Evolutionary conservation across 2,113 vertebrate genomes (phyloP), one percentile per base, ranked within the genome.

Genomic region (Carassius auratus): DNA sequence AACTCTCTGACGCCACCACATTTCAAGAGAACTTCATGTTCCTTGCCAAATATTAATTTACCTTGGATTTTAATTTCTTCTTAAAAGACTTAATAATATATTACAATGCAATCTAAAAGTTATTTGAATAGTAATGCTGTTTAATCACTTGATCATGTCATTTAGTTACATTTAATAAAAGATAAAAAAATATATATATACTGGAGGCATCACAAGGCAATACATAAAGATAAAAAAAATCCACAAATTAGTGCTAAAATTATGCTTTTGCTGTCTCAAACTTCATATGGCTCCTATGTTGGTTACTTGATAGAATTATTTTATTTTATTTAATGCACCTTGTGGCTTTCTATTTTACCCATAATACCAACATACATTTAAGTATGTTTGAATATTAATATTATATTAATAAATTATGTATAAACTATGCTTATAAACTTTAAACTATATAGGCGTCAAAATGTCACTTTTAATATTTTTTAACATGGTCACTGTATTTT

Each of bases 31-130:
- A 85, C 50, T 36, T 85, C 8, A 66, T 17, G 50, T 8, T 45
- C 23, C 78, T 66, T 79, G 75, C 75, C 76, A 78, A 61, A 80
- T 80, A 17, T 64, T 2, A 80, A 64, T 64, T 45, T 9, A 64
- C n/a, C 38, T 26, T 26, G 13, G 12, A 48, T 75, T 75, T 26
- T 48, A n/a, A 73, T 73, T 45, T 73, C 12, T 45, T 23, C 0
- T 79, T 42, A 45, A 79, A 62, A 14, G 4, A 80, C 38, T 80
- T 26, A 1, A 45, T 45, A 45, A 64, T 48, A 64, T 26, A 36
- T 30, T 23, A 62, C 33, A 61, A 36, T 42, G 21, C 12, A 19
- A 30, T 80, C 14, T 17, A 64, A n/a, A n/a, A 62, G 57, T 14
- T n/a, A 61, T 80, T 45, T 26, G 5, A 78, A n/a, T 15, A 1